Base-by-base conservation (phyloP, 2,888 invertebrate species). In the Cremastinae sp. region DNA sequence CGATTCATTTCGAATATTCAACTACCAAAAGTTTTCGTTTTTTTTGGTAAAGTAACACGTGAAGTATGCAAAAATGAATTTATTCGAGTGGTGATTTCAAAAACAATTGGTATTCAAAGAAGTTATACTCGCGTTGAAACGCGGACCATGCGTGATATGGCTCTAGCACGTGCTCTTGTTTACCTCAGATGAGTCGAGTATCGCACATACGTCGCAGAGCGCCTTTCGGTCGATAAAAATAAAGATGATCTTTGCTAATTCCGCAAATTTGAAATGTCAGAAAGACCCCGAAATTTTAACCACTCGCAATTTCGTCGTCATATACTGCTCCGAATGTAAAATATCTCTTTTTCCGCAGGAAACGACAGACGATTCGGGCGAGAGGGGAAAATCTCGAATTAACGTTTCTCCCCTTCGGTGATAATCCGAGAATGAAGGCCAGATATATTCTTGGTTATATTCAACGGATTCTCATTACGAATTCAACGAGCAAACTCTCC, bases 111-210 rank as follows among this genome's bases (percentile, higher is more conserved):
- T n/a, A n/a, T n/a, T n/a, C n/a, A n/a, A n/a, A n/a, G n/a, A n/a
- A n/a, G n/a, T n/a, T n/a, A n/a, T n/a, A n/a, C n/a, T n/a, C n/a
- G n/a, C n/a, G n/a, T n/a, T n/a, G n/a, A n/a, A n/a, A 20, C 14
- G 20, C 9, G 20, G 75, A 75, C 80, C 75, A 39, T 76, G 78
- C 80, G 76, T n/a, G n/a, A n/a, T 76, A 83, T 83, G 83, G 85
- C 84, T 87, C 87, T 83, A 83, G 85, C 89, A 89, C 89, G 89
- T 89, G 89, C 86, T 89, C 84, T 84, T 89, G 87, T 89, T 88
- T 88, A 88, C 88, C 84, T 84, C 83, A 77, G 49, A n/a, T 74
- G 45, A 56, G 37, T 28, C 68, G 64, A 72, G 45, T 79, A 79
- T 75, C 82, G 85, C 85, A 81, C 85, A 83, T 85, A 80, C 81